Conservation (phyloP, 1,140 invertebrate genomes). For the Drosophila subpulchrella region DNA sequence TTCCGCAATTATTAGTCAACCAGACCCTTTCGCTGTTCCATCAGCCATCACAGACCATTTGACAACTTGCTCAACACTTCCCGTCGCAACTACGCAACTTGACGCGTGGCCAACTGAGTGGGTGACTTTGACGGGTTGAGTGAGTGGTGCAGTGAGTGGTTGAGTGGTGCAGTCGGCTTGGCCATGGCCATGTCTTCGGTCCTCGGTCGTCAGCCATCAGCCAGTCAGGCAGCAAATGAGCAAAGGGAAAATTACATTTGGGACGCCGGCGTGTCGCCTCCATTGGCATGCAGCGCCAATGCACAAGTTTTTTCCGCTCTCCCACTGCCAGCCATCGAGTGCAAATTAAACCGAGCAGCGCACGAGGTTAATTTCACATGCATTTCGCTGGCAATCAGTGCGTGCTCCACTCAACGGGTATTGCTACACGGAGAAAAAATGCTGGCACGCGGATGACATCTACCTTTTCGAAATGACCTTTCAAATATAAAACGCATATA, state of each 20-base stretch:
- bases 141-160: slow-evolving; percentile 8
- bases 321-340: slow-evolving; percentile 64
- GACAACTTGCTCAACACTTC: slow-evolving; percentile 65
- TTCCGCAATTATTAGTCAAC: slow-evolving; percentile 14
- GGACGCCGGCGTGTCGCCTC: slow-evolving; percentile 52
- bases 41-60: slow-evolving; percentile 59
- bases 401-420: slow-evolving; percentile 58
- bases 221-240: slow-evolving; percentile 74
- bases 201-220: slow-evolving; percentile 48
- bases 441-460: background rate
- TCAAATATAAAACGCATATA: too few relatives aligned
- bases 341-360: slow-evolving; percentile 78
- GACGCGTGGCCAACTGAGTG: slow-evolving; percentile 36
- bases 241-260: slow-evolving; percentile 78
- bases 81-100: slow-evolving; percentile 45
- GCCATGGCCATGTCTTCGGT: slow-evolving; percentile 49
- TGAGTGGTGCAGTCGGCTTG: background rate
- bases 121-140: slow-evolving; percentile 12
- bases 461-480: too few relatives aligned
- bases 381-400: slow-evolving; percentile 80
- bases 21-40: slow-evolving; percentile 6
- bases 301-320: slow-evolving; percentile 44
- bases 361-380: slow-evolving; percentile 80
- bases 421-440: slow-evolving; percentile 11
- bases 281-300: slow-evolving; percentile 59